Base-by-base conservation (phyloP, 2,888 invertebrate species). In the Antitype chi region DNA sequence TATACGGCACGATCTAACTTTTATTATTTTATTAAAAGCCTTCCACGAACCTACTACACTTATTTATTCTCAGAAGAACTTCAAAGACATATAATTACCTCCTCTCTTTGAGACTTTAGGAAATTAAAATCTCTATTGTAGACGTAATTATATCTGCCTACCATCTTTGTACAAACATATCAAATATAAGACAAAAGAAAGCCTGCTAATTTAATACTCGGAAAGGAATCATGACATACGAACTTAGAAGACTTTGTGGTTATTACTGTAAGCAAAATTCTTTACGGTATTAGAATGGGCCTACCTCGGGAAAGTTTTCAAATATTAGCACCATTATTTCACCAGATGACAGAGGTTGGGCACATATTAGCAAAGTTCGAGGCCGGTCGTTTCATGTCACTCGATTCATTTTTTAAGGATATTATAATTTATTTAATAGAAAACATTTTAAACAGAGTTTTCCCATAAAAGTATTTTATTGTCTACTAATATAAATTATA, bases 281-380 rank as follows among this genome's bases (percentile, higher is more conserved):
- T 95, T 95, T 94, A 93, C 91, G 92, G 92, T 93, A 92, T 93
- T 92, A 93, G 92, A 94, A 94, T 92, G 92, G 93, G 92, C 91
- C 91, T 91, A 93, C 94, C 93, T 92, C 90, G 88, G 90, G 89
- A 92, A 96, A 96, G 92, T 96, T 96, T 96, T 95, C 96, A 95
- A 96, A 96, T 96, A 96, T 96, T 95, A 96, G 94, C 94, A 93
- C 94, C 96, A 96, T 96, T 96, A 96, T 96, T 96, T 96, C 93
- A 95, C 88, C 91, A 94, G 95, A 96, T 95, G 96, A 96, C 96
- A 96, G 94, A 96, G 96, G 96, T 95, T 94, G 95, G 95, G 95
- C 96, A 95, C 96, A 96, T 96, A 96, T 96, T 96, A 96, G 95
- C 91, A 95, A 96, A 96, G 95, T 96, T 96, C 90, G 90, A 86